Percentiles rank a stretch among this genome's conserved stretches.
phyloP scores from a whole-genome alignment of 2,797 vertebrate genomes.

The Notolepis coatsorum region DNA sequence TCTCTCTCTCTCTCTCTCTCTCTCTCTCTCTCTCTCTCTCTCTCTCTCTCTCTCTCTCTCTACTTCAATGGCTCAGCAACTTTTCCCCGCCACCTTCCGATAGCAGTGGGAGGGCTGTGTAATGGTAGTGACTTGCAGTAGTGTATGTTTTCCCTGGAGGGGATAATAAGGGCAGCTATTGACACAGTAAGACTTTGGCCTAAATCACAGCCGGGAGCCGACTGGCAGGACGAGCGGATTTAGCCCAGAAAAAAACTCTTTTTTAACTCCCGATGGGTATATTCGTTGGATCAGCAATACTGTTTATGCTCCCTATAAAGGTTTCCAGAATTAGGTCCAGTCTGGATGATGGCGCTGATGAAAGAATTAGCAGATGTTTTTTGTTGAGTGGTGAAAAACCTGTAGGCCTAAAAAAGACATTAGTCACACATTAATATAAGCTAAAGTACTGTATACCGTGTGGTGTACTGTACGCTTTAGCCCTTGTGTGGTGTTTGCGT shows the following conservation, averaged over 20 bases:
- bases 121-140: not conserved
- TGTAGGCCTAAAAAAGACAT: constrained; percentile 2
- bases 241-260: constrained; percentile 24
- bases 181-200: constrained; percentile 57
- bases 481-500: too few relatives aligned
- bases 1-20: not conserved
- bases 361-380: too few relatives aligned
- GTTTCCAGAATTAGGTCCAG: constrained; percentile 23
- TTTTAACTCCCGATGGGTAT: constrained; percentile 3
- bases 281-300: constrained; percentile 33
- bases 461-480: too few relatives aligned
- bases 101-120: constrained; percentile 4
- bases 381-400: too few relatives aligned
- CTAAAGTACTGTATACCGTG: not conserved
- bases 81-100: not conserved
- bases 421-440: not conserved
- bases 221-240: constrained; percentile 36
- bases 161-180: constrained; percentile 31
- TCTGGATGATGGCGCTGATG: too few relatives aligned
- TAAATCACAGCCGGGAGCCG: constrained; percentile 57
- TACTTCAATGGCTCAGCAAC: not conserved
- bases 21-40: too few relatives aligned
- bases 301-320: constrained; percentile 7
- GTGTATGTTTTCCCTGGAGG: constrained; percentile 12
- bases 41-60: not conserved